Evolutionary conservation across 2,888 invertebrate species (phyloP).

Genomic region (Omphaloscelis lunosa): DNA sequence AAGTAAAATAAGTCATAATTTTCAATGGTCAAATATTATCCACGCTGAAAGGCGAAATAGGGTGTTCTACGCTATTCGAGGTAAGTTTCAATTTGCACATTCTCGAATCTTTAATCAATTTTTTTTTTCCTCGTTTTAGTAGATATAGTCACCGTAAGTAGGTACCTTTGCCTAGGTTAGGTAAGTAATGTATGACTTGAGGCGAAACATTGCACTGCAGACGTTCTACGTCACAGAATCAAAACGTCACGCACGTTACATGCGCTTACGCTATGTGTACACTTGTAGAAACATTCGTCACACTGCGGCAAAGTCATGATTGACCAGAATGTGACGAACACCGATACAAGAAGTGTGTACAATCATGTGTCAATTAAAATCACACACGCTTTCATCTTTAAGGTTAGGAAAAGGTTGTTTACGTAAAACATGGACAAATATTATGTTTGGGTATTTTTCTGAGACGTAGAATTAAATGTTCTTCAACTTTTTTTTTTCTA

Average conservation of each 20-base stretch:
- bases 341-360: slow-evolving; percentile 53
- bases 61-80: neutral
- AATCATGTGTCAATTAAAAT: slow-evolving; percentile 55
- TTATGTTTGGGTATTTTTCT: neutral
- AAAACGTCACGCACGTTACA: slow-evolving; percentile 6
- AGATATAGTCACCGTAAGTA: neutral
- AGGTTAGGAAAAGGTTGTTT: slow-evolving; percentile 42
- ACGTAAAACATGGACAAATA: slow-evolving; percentile 15
- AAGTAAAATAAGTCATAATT: too few species aligned
- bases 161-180: neutral
- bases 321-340: slow-evolving; percentile 31
- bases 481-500: too few species aligned
- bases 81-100: neutral
- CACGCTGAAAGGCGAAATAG: neutral
- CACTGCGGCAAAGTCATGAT: slow-evolving; percentile 30
- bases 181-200: neutral
- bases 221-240: slow-evolving; percentile 33
- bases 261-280: slow-evolving; percentile 16
- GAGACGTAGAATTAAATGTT: slow-evolving; percentile 9
- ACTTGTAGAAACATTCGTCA: slow-evolving; percentile 34
- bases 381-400: slow-evolving; percentile 59
- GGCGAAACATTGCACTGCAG: neutral
- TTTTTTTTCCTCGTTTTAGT: neutral
- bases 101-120: neutral
- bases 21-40: neutral